A percentile compares a stretch with the other conserved stretches of the same genome.
These are phyloP conservation scores for Clinocottus analis DNA, from an alignment of 2,113 vertebrate genomes.

Conservation along the genomic window DNA sequence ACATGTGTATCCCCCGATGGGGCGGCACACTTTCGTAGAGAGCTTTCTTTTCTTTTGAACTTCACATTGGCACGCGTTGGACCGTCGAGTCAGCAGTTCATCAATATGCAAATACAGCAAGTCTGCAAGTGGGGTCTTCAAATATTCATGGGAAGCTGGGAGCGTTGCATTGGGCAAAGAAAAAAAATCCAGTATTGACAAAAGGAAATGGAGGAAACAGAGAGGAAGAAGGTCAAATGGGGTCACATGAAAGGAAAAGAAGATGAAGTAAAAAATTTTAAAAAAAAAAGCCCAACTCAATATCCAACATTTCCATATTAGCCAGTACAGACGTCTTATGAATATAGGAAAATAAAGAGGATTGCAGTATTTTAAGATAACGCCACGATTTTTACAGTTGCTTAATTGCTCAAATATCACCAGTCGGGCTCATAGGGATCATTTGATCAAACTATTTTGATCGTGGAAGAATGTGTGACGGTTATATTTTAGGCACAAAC, in stretches of 20 bases:
- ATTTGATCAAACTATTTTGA: not conserved
- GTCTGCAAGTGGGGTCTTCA: conserved; percentile 22
- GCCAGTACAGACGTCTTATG: not conserved
- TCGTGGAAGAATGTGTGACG: not conserved
- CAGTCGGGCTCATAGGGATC: not conserved
- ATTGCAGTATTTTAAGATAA: not conserved
- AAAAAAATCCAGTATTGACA: conserved; percentile 27
- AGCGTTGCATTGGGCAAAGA: not conserved
- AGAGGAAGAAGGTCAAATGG: not conserved
- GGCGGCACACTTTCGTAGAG: conserved; percentile 17
- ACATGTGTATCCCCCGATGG: conserved; percentile 30
- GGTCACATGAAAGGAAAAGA: not conserved
- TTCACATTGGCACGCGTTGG: not conserved
- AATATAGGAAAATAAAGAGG: not conserved
- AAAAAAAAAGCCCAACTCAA: not conserved
- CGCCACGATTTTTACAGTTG: not conserved
- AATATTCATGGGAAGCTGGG: conserved; percentile 57
- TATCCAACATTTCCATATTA: not conserved
- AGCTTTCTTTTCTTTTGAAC: not conserved
- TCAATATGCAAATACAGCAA: conserved; percentile 11
- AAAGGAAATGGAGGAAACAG: conserved; percentile 40
- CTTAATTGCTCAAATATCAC: not conserved
- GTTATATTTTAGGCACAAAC: not conserved
- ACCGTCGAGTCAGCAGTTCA: conserved; percentile 39
- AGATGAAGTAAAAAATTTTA: not conserved